phyloP scores from a whole-genome alignment of 2,113 vertebrate genomes.

The Microcebus ravelobensis region DNA sequence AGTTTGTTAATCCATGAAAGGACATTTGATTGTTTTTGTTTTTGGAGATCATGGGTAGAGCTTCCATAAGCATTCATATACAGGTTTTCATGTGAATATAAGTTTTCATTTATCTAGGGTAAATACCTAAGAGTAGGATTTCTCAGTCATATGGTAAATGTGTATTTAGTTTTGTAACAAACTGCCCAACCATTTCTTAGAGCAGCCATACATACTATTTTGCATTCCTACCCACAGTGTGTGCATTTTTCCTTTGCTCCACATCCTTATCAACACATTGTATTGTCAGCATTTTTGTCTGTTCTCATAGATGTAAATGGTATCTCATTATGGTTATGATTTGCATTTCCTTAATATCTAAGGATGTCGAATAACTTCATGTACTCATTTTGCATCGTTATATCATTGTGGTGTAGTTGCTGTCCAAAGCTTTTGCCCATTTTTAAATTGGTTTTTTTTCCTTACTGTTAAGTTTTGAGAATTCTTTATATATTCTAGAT shows the following conservation, averaged over 20 bases:
- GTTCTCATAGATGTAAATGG: background rate
- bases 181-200: background rate
- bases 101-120: background rate
- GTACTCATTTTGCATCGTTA: background rate
- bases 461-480: background rate
- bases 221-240: background rate
- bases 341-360: background rate
- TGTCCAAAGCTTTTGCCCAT: background rate
- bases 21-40: background rate
- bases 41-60: background rate
- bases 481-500: background rate
- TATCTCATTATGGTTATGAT: background rate
- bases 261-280: background rate
- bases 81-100: background rate
- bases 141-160: background rate
- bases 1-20: slow-evolving; percentile 4
- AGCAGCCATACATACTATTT: background rate
- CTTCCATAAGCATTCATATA: background rate
- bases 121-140: background rate
- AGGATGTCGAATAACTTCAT: background rate
- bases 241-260: background rate
- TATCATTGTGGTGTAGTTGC: background rate
- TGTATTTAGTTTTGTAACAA: slow-evolving; percentile 30
- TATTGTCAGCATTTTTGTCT: background rate
- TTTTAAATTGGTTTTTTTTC: slow-evolving; percentile 17